Conservation (phyloP, 2,888 invertebrate genomes). For the Troides aeacus region DNA sequence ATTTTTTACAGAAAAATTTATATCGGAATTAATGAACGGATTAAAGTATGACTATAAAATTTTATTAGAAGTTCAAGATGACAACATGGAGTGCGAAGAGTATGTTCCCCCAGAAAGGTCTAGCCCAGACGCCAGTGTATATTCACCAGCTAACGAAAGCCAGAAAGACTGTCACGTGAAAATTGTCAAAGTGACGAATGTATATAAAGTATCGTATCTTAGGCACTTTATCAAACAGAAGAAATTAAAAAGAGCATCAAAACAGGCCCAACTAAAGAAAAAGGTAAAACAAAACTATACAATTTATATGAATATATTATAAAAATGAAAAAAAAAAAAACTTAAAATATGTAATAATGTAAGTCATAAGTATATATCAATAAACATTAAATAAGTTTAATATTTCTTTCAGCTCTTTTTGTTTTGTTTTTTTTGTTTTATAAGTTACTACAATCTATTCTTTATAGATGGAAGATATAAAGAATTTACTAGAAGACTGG, state of each 20-base stretch:
- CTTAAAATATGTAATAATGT: no score
- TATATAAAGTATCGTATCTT: constrained; percentile 68
- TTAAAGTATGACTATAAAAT: constrained; percentile 48
- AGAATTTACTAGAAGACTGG: constrained; percentile 66
- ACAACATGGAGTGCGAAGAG: constrained; percentile 48
- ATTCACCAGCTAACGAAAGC: constrained; percentile 53
- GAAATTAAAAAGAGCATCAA: constrained; percentile 56
- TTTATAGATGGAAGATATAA: constrained; percentile 62
- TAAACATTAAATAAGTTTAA: no score
- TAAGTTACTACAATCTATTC: neutral
- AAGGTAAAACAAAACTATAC: constrained; percentile 45
- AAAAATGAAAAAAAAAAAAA: no score
- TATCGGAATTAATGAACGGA: constrained; percentile 57
- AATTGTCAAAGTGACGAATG: constrained; percentile 69
- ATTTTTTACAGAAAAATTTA: constrained; percentile 49
- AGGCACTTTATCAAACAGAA: constrained; percentile 69
- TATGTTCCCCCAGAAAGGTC: constrained; percentile 38
- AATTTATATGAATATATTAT: neutral
- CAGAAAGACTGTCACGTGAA: constrained; percentile 62
- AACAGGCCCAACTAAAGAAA: constrained; percentile 61
- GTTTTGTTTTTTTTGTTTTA: neutral
- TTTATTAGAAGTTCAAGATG: constrained; percentile 41
- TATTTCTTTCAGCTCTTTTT: neutral
- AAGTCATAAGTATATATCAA: no score
- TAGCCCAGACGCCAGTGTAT: constrained; percentile 48